Evolutionary conservation across 2,888 invertebrate species (phyloP).

Genomic region (Xiphydria camelus): DNA sequence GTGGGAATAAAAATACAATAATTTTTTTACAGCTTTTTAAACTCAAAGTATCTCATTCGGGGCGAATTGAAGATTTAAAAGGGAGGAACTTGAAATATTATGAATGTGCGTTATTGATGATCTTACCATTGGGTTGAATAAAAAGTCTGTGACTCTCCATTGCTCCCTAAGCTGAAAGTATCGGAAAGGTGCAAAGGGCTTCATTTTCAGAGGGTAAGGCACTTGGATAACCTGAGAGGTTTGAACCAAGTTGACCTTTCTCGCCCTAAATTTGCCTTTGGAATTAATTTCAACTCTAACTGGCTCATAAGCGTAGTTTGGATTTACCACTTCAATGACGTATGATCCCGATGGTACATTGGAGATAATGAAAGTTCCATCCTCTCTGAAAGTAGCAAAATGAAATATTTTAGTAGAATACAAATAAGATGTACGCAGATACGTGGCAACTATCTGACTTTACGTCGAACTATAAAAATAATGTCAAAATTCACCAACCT

Average conservation of each 20-base stretch:
- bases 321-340: conserved; percentile 88
- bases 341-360: conserved; percentile 92
- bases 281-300: conserved; percentile 95
- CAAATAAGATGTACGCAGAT: background rate
- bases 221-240: conserved; percentile 88
- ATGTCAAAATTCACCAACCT: conserved; percentile 59
- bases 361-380: conserved; percentile 87
- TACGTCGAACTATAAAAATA: no score
- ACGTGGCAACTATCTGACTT: no score
- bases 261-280: conserved; percentile 93
- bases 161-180: conserved; percentile 95
- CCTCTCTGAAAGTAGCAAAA: conserved; percentile 65
- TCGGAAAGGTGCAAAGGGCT: conserved; percentile 76
- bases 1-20: conserved; percentile 7
- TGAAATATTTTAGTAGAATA: background rate
- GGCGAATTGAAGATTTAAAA: background rate
- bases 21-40: conserved; percentile 6
- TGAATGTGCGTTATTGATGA: background rate
- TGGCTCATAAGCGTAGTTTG: conserved; percentile 91
- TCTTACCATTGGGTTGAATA: conserved; percentile 87
- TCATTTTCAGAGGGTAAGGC: conserved; percentile 89
- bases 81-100: background rate
- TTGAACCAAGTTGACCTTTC: conserved; percentile 93
- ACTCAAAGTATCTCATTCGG: background rate
- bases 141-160: conserved; percentile 94